A percentile compares a stretch with the other conserved stretches of the same genome.
phyloP scores from a whole-genome alignment of 2,888 invertebrate species.

The Ceramica pisi region DNA sequence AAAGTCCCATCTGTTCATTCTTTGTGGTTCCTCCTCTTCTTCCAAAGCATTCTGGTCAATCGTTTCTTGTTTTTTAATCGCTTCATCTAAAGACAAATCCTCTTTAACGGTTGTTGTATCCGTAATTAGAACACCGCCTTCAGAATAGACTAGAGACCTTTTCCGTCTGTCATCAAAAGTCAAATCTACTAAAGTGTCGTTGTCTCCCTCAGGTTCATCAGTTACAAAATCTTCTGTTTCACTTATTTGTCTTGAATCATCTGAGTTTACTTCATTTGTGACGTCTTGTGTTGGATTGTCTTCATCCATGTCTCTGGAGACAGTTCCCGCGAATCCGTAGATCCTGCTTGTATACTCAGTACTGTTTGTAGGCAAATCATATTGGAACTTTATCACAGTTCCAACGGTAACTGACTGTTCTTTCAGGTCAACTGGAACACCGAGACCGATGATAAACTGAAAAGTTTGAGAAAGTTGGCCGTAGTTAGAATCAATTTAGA shows the following conservation, averaged over 20 bases:
- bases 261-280: constrained; percentile 65
- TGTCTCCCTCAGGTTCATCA: constrained; percentile 70
- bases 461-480: constrained; percentile 66
- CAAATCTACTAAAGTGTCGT: constrained; percentile 84
- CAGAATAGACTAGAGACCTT: constrained; percentile 80
- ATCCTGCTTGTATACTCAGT: constrained; percentile 90
- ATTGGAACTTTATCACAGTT: constrained; percentile 93
- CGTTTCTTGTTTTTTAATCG: constrained; percentile 88
- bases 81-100: constrained; percentile 84
- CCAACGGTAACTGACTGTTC: constrained; percentile 92
- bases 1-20: constrained; percentile 92
- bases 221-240: constrained; percentile 58
- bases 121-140: constrained; percentile 78
- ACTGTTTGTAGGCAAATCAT: constrained; percentile 92
- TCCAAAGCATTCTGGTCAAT: constrained; percentile 80
- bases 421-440: constrained; percentile 92
- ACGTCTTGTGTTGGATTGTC: constrained; percentile 66
- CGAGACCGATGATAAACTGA: constrained; percentile 93
- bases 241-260: constrained; percentile 67
- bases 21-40: constrained; percentile 78
- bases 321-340: constrained; percentile 84
- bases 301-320: constrained; percentile 84
- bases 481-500: constrained; percentile 43
- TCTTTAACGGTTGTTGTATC: constrained; percentile 69
- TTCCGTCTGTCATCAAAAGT: constrained; percentile 82